Evolutionary conservation across 2,888 invertebrate genomes (phyloP).

Genomic region (Poecilus cupreus): DNA sequence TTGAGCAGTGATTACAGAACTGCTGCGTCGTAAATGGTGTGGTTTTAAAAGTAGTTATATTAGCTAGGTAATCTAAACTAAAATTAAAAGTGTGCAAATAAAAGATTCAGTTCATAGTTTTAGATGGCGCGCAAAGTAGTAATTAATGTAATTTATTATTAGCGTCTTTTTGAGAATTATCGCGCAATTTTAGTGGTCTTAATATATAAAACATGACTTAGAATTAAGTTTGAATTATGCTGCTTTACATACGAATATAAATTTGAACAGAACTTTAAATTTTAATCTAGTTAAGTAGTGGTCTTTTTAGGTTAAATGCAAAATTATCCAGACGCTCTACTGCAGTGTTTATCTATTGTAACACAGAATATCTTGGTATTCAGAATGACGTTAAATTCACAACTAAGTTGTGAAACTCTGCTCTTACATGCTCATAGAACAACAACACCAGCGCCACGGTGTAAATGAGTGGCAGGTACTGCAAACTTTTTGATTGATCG

Average conservation of each 20-base stretch:
- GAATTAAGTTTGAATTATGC: slow-evolving; percentile 16
- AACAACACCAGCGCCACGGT: not conserved
- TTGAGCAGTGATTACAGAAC: no score
- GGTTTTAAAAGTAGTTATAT: no score
- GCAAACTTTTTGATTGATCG: slow-evolving; percentile 38
- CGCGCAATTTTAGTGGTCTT: slow-evolving; percentile 26
- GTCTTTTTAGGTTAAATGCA: not conserved
- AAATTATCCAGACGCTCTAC: slow-evolving; percentile 7
- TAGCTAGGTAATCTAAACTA: no score
- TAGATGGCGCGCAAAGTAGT: not conserved
- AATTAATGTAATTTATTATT: not conserved
- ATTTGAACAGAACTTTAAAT: slow-evolving; percentile 28
- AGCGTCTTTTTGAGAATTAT: slow-evolving; percentile 5
- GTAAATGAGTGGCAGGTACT: slow-evolving; percentile 39
- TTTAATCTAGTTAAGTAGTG: slow-evolving; percentile 38
- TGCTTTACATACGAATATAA: slow-evolving; percentile 39
- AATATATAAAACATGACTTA: slow-evolving; percentile 15
- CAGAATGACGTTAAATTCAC: slow-evolving; percentile 37
- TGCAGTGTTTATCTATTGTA: not conserved
- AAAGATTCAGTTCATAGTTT: not conserved
- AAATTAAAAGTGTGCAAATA: not conserved
- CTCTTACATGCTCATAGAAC: slow-evolving; percentile 33
- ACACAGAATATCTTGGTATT: slow-evolving; percentile 20
- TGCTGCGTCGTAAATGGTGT: no score
- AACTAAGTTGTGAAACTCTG: slow-evolving; percentile 19